Percentiles rank a stretch among this genome's conserved stretches.
phyloP scores from a whole-genome alignment of 2,113 vertebrate species.

The Symphodus melops region DNA sequence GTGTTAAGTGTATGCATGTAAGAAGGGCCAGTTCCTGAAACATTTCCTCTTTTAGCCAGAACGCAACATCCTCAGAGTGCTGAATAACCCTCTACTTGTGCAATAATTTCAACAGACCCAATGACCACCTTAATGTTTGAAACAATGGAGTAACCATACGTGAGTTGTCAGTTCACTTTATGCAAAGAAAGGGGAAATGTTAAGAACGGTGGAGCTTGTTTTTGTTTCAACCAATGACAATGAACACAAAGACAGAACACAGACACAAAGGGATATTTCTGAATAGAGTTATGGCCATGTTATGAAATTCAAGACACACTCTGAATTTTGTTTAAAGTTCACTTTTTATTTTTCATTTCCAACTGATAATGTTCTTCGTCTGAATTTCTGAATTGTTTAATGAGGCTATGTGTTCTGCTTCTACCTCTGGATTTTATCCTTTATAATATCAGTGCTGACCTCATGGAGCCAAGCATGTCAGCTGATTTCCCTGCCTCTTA shows the following conservation, averaged over 20 bases:
- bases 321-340: neutral
- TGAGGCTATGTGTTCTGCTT: neutral
- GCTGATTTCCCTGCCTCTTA: neutral
- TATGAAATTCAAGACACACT: constrained; percentile 7
- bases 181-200: neutral
- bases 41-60: constrained; percentile 21
- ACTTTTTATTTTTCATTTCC: neutral
- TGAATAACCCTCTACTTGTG: neutral
- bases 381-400: neutral
- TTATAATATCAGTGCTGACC: neutral
- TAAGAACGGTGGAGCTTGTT: neutral
- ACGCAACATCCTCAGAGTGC: neutral
- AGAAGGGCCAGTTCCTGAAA: neutral
- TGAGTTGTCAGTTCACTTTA: neutral
- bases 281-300: constrained; percentile 10
- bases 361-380: neutral
- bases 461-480: neutral
- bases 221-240: too few relatives aligned
- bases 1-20: neutral
- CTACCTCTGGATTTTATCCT: neutral
- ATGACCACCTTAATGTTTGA: neutral
- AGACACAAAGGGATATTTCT: constrained; percentile 4
- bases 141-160: neutral
- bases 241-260: neutral
- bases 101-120: neutral